Percentiles rank a stretch among this genome's conserved stretches.
Evolutionary conservation across 2,888 invertebrate species (phyloP).

Genomic region (Hydraecia micacea): DNA sequence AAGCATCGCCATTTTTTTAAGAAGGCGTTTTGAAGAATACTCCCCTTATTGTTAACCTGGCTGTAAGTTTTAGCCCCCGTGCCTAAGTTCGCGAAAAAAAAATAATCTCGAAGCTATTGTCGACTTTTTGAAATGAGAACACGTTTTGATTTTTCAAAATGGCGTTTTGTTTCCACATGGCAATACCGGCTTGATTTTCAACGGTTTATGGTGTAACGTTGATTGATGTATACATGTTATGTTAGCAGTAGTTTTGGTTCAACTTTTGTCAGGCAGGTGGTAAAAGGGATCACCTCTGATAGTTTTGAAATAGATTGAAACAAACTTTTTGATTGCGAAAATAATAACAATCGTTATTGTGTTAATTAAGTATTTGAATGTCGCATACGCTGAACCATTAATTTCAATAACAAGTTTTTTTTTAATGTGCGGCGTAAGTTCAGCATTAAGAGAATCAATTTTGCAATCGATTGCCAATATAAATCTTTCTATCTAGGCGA

Average conservation of each 20-base stretch:
- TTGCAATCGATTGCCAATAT: constrained; percentile 8
- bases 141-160: constrained; percentile 77
- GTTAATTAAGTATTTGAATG: neutral
- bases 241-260: constrained; percentile 16
- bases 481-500: neutral
- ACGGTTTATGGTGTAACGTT: constrained; percentile 64
- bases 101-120: constrained; percentile 76
- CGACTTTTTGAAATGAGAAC: constrained; percentile 76
- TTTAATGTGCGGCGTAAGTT: constrained; percentile 3
- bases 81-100: constrained; percentile 79
- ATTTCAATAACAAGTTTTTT: neutral
- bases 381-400: neutral
- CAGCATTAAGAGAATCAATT: constrained; percentile 5
- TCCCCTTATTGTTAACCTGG: constrained; percentile 76
- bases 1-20: constrained; percentile 47
- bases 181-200: constrained; percentile 73
- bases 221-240: constrained; percentile 52
- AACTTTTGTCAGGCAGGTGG: constrained; percentile 22
- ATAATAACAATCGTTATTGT: neutral
- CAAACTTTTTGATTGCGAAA: neutral
- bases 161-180: constrained; percentile 68
- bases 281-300: constrained; percentile 11
- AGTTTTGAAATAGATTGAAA: neutral
- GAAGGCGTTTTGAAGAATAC: constrained; percentile 51
- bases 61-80: constrained; percentile 76